Conservation (phyloP, 2,888 invertebrate genomes). For the Thereva unica region DNA sequence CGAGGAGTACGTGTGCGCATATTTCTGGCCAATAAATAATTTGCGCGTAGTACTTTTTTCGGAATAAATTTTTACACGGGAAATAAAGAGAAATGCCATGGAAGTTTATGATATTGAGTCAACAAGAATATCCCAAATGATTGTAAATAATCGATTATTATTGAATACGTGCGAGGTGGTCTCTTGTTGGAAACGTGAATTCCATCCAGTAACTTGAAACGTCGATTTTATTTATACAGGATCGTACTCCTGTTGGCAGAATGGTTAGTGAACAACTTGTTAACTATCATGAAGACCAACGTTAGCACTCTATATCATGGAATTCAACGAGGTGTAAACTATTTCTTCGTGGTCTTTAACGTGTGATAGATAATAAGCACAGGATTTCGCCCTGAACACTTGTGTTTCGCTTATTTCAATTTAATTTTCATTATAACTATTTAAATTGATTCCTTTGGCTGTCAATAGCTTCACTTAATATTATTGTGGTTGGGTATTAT, state of each 20-base stretch:
- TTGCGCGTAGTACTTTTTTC: slow-evolving; percentile 35
- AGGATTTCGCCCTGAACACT: too few relatives aligned
- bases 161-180: slow-evolving; percentile 39
- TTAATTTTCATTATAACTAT: too few relatives aligned
- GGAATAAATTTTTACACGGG: neutral
- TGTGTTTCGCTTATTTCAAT: too few relatives aligned
- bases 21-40: slow-evolving; percentile 40
- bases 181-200: slow-evolving; percentile 5
- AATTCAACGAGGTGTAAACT: slow-evolving; percentile 15
- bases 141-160: slow-evolving; percentile 41
- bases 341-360: neutral
- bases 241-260: slow-evolving; percentile 20
- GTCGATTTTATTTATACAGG: slow-evolving; percentile 7
- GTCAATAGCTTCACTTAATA: too few relatives aligned
- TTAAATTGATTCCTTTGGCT: too few relatives aligned
- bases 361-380: too few relatives aligned
- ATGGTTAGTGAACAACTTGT: slow-evolving; percentile 23
- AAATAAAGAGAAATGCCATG: slow-evolving; percentile 32
- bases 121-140: slow-evolving; percentile 37
- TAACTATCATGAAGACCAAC: slow-evolving; percentile 16
- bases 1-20: slow-evolving; percentile 36
- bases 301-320: slow-evolving; percentile 30
- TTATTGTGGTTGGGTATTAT: too few relatives aligned
- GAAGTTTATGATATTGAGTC: slow-evolving; percentile 41
- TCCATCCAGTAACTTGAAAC: slow-evolving; percentile 4